Conservation (phyloP, 2,888 invertebrate species). For the Sabellastarte sp. region DNA sequence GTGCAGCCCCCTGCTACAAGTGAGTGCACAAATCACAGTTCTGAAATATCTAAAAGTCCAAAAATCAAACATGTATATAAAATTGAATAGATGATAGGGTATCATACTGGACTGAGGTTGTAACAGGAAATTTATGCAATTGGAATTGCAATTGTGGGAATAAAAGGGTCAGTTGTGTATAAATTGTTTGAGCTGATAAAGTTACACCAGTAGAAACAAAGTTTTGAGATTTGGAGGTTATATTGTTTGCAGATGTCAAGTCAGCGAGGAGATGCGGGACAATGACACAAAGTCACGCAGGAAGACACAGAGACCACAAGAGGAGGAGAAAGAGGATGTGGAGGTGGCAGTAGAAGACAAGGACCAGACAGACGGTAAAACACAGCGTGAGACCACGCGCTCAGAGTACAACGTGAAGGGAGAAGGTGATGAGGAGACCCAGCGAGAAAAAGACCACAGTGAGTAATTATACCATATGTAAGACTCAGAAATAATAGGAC, state of each 20-base stretch:
- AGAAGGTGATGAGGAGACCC: not conserved
- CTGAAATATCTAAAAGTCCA: too few relatives aligned
- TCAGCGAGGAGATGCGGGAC: conserved; percentile 8
- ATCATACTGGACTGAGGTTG: too few relatives aligned
- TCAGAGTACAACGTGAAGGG: not conserved
- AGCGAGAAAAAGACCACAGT: not conserved
- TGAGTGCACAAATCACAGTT: too few relatives aligned
- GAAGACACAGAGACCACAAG: not conserved
- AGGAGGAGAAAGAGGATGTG: conserved; percentile 8
- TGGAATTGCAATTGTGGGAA: not conserved
- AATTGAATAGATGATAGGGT: too few relatives aligned
- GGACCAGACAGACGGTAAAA: conserved; percentile 1
- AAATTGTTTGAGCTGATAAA: not conserved
- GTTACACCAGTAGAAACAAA: not conserved
- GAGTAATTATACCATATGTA: not conserved
- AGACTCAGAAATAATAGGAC: too few relatives aligned
- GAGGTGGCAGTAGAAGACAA: conserved; percentile 7
- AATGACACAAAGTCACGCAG: conserved; percentile 1
- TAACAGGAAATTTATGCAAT: conserved; percentile 1
- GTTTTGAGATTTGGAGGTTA: not conserved
- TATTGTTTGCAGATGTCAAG: conserved; percentile 14
- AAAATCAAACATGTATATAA: too few relatives aligned
- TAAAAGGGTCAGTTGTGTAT: not conserved
- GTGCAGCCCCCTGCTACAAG: conserved; percentile 34
- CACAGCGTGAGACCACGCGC: not conserved